phyloP scores from a whole-genome alignment of 1,140 invertebrate genomes.

The Nasonia giraulti region DNA sequence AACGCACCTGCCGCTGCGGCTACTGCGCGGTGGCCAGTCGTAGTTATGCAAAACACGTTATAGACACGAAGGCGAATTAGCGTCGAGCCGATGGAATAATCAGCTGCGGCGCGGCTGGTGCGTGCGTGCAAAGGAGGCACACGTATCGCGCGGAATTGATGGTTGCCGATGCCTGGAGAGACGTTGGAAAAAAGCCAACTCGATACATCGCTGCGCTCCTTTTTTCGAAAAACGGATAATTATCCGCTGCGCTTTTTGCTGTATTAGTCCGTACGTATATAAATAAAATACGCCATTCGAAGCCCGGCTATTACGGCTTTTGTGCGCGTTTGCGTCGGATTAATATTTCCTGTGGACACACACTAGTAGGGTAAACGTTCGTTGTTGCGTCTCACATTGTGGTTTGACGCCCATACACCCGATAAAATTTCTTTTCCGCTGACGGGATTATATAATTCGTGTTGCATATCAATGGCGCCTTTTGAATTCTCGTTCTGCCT shows the following conservation, averaged over 20 bases:
- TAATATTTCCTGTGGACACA: too few species aligned
- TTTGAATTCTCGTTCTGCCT: constrained; percentile 13
- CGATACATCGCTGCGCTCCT: neutral
- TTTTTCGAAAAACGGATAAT: neutral
- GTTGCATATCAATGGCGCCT: neutral
- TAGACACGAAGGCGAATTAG: constrained; percentile 37
- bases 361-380: too few species aligned
- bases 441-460: neutral
- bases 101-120: neutral
- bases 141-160: neutral
- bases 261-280: too few species aligned
- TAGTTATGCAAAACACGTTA: constrained; percentile 37
- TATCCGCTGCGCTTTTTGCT: too few species aligned
- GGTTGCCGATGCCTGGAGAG: neutral
- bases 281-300: too few species aligned
- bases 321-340: too few species aligned
- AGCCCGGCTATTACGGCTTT: too few species aligned
- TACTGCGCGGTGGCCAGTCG: neutral
- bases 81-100: neutral
- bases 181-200: neutral
- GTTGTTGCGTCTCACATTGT: too few species aligned
- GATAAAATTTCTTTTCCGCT: too few species aligned
- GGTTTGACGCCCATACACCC: too few species aligned
- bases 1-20: neutral
- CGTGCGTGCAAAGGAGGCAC: neutral